Conservation (phyloP, 2,797 vertebrate species). For the Myotis daubentonii region DNA sequence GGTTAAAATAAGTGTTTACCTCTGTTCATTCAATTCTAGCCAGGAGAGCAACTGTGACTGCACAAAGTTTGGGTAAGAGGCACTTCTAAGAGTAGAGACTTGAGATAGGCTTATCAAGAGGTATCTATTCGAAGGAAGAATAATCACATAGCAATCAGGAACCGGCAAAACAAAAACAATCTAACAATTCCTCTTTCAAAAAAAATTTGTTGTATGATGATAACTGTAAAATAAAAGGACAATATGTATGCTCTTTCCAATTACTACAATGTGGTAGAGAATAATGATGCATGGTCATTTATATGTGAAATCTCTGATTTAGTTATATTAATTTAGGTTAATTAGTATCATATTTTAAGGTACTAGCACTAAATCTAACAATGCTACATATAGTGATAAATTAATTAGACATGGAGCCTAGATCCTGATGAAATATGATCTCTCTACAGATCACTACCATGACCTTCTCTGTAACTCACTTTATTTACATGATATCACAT, state of each 20-base stretch:
- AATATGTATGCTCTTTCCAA: not conserved
- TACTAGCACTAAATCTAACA: not conserved
- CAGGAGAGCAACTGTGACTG: not conserved
- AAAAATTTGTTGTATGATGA: not conserved
- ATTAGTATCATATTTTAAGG: slow-evolving; percentile 1
- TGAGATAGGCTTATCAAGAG: not conserved
- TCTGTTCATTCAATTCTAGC: not conserved
- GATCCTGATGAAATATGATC: not conserved
- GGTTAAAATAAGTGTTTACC: not conserved
- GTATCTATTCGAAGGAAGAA: not conserved
- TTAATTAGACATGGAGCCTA: slow-evolving; percentile 6
- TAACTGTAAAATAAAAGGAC: not conserved
- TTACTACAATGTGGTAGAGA: not conserved
- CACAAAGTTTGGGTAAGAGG: not conserved
- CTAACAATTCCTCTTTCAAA: not conserved
- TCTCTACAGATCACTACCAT: not conserved
- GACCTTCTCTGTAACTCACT: not conserved
- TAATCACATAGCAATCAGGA: not conserved
- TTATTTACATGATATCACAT: not conserved
- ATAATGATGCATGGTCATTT: not conserved
- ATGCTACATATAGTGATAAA: not conserved
- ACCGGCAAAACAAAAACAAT: not conserved
- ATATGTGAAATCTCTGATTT: not conserved
- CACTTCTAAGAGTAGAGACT: not conserved
- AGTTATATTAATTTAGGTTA: not conserved